phyloP scores from a whole-genome alignment of 2,113 vertebrate species.

The Eulemur rufifrons region DNA sequence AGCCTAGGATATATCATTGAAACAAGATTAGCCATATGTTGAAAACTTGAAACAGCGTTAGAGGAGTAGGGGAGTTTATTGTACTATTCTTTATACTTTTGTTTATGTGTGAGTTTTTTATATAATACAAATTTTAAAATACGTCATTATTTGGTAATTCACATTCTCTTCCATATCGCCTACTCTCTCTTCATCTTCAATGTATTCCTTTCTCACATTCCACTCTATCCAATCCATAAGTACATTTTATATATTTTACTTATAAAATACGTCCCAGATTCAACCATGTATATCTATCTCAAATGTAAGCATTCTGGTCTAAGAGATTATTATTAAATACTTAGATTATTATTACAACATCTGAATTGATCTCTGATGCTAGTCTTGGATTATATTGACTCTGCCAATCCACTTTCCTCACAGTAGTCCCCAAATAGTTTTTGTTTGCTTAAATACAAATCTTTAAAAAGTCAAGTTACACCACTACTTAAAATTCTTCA shows the following conservation, averaged over 20 bases:
- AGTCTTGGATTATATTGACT: not conserved
- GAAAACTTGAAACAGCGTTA: not conserved
- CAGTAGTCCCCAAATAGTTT: not conserved
- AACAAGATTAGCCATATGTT: not conserved
- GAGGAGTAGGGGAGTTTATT: not conserved
- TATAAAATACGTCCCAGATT: not conserved
- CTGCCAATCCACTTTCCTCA: not conserved
- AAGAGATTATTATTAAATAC: not conserved
- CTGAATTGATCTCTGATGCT: not conserved
- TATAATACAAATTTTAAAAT: not conserved
- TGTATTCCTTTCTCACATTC: not conserved
- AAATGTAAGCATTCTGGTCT: not conserved
- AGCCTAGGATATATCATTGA: not conserved
- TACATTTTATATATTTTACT: not conserved
- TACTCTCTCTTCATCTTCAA: not conserved
- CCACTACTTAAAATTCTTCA: not conserved
- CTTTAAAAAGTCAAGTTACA: not conserved
- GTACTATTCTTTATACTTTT: not conserved
- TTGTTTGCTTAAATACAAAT: not conserved
- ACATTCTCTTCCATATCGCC: not conserved
- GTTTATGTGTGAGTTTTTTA: not conserved
- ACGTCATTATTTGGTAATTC: not conserved
- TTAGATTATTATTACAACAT: not conserved
- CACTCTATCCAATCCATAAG: not conserved
- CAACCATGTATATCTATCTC: not conserved